A percentile compares a stretch with the other conserved stretches of the same genome.
Evolutionary conservation across 2,797 vertebrate genomes (phyloP).

Genomic region (Lithobates sylvaticus): DNA sequence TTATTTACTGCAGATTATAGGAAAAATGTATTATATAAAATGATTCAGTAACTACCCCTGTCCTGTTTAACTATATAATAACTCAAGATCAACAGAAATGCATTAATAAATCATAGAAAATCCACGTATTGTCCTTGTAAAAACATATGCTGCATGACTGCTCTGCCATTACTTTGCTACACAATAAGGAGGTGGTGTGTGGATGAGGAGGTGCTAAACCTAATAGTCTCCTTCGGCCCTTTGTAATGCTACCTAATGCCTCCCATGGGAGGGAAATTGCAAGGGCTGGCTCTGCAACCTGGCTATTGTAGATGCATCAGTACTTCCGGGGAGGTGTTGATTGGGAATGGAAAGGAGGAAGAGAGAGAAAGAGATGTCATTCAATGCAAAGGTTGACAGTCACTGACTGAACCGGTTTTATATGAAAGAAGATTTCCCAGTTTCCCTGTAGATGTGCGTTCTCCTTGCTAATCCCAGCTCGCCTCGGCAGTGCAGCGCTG

Average conservation of each 20-base stretch:
- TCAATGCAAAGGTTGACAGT: slow-evolving; percentile 29
- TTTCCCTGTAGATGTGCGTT: neutral
- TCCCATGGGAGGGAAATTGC: slow-evolving; percentile 36
- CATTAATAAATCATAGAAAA: neutral
- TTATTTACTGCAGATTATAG: neutral
- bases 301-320: slow-evolving; percentile 9
- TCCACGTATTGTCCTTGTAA: neutral
- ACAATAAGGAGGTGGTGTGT: neutral
- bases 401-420: slow-evolving; percentile 42
- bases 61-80: neutral
- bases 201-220: neutral
- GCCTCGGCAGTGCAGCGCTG: neutral
- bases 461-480: neutral
- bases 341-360: slow-evolving; percentile 16
- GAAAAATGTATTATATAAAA: too few relatives aligned
- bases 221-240: neutral
- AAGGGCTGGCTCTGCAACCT: slow-evolving; percentile 3
- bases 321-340: slow-evolving; percentile 55
- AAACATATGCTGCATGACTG: neutral
- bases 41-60: too few relatives aligned
- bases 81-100: neutral
- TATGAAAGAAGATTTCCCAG: neutral
- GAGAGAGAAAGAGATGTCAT: slow-evolving; percentile 43
- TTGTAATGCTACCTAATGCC: slow-evolving; percentile 16
- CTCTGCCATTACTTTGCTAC: neutral